Evolutionary conservation across 2,113 vertebrate species (phyloP).

Genomic region (Vireo altiloquus): DNA sequence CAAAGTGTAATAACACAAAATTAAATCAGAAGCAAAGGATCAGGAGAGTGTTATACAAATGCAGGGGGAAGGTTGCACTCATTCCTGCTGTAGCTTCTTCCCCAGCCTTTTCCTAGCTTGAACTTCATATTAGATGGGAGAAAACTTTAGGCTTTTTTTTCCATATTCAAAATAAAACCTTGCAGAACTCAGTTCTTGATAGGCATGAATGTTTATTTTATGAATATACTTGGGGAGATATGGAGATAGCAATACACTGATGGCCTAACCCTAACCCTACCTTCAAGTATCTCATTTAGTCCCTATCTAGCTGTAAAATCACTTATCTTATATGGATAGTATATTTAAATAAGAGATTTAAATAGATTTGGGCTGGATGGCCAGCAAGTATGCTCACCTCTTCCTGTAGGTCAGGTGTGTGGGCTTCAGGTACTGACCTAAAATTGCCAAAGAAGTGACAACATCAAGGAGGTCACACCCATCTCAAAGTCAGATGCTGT

Average conservation of each 20-base stretch:
- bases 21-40: background rate
- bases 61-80: background rate
- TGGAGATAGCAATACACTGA: background rate
- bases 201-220: background rate
- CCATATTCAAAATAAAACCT: background rate
- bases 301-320: background rate
- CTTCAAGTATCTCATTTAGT: background rate
- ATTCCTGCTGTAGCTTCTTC: background rate
- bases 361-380: background rate
- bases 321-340: background rate
- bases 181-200: background rate
- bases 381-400: background rate
- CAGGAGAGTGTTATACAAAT: background rate
- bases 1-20: background rate
- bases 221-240: background rate
- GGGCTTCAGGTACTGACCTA: background rate
- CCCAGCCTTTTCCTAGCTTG: background rate
- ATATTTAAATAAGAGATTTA: background rate
- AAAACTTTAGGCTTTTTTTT: background rate
- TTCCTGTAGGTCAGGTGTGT: rapidly evolving
- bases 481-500: background rate
- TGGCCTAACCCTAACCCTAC: background rate
- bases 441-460: background rate
- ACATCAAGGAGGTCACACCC: background rate
- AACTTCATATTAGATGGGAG: background rate